Base-by-base conservation (phyloP, 2,888 invertebrate species). In the Alsophila aescularia region DNA sequence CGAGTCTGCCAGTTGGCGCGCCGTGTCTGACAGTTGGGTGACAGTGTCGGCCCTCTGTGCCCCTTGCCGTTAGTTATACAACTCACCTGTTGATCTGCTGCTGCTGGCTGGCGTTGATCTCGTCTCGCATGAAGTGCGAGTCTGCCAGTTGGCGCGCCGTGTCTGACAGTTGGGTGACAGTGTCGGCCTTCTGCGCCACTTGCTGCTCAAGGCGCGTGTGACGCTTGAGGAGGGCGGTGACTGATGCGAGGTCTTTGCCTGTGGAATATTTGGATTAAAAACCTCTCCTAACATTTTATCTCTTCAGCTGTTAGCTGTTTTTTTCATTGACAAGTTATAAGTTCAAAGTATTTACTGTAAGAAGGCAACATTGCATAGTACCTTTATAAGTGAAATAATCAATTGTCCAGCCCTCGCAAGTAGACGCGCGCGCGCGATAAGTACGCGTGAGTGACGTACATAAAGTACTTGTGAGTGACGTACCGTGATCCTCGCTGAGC, bases 201-300 rank as follows among this genome's bases (percentile, higher is more conserved):
- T 98, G 97, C 45, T 96, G 95, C 77, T 98, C 98, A n/a, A 98
- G 88, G 3, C 96, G 94, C 10, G 94, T 87, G 79, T 96, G 96
- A 0, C 96, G 93, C 76, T 96, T 96, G 31, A 97, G 90, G 27
- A 99, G 92, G 67, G 96, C 96, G 9, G 95, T 95, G 0, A 97
- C 98, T 0, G 97, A 95, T 0, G 96, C 94, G 60, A 99, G 87
- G 85, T 99, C 98, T 77, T 96, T 96, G 53, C 98, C 99, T 92
- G 74, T 0, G 4, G 16, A 2, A n/a, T n/a, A n/a, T n/a, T n/a
- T n/a, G n/a, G n/a, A n/a, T n/a, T n/a, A n/a, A n/a, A n/a, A n/a
- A n/a, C n/a, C n/a, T n/a, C n/a, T n/a, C n/a, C n/a, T n/a, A n/a
- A n/a, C n/a, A n/a, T n/a, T n/a, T n/a, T n/a, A n/a, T n/a, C n/a